Conservation (phyloP, 2,113 vertebrate genomes). For the Rhegmatorhina hoffmannsi region DNA sequence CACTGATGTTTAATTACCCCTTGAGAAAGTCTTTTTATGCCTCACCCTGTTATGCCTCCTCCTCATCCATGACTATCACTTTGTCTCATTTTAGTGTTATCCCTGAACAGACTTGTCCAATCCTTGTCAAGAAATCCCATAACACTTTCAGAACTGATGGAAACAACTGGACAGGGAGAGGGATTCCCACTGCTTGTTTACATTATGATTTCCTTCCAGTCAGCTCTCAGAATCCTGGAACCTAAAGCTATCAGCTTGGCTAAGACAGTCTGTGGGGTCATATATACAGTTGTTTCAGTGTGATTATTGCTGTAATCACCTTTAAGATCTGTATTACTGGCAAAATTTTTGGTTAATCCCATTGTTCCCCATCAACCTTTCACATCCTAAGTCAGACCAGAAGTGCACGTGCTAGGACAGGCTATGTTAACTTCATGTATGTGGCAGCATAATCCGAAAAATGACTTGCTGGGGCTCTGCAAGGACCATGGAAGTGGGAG, state of each 20-base stretch:
- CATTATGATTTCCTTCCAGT: not conserved
- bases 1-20: not conserved
- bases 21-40: slow-evolving; percentile 11
- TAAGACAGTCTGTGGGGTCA: not conserved
- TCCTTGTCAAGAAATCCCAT: not conserved
- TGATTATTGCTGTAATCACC: not conserved
- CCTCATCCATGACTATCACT: not conserved
- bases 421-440: not conserved
- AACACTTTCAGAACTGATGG: not conserved
- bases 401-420: not conserved
- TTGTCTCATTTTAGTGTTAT: not conserved
- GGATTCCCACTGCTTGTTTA: not conserved
- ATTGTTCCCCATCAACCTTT: not conserved
- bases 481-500: not conserved
- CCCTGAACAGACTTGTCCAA: not conserved
- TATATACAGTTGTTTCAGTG: not conserved
- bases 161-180: not conserved
- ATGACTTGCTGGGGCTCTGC: not conserved
- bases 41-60: not conserved
- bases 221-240: not conserved
- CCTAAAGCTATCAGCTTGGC: not conserved
- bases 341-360: not conserved
- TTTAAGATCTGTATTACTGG: not conserved
- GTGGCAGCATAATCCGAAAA: not conserved
- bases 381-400: not conserved